Percentiles rank a stretch among this genome's conserved stretches.
phyloP scores from a whole-genome alignment of 2,888 invertebrate species.

The Volucella bombylans region DNA sequence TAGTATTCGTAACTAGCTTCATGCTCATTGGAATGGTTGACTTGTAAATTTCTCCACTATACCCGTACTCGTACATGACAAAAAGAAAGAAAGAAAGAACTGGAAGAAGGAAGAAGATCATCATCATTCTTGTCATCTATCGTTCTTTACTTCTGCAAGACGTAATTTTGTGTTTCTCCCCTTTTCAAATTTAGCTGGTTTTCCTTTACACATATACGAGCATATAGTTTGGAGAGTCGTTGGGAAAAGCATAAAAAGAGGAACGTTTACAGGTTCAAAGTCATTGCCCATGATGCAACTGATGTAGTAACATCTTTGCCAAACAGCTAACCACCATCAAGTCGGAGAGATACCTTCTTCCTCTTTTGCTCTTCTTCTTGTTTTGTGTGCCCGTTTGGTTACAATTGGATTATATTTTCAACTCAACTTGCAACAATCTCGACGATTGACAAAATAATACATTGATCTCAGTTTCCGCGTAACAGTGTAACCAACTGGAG shows the following conservation, averaged over 20 bases:
- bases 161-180: constrained; percentile 64
- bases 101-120: constrained; percentile 45
- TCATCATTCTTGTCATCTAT: constrained; percentile 64
- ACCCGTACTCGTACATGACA: neutral
- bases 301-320: constrained; percentile 82
- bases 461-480: neutral
- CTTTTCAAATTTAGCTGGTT: constrained; percentile 55
- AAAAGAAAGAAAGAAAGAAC: constrained; percentile 50
- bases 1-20: neutral
- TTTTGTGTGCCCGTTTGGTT: constrained; percentile 37
- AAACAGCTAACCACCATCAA: constrained; percentile 40
- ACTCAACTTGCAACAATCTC: neutral
- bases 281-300: constrained; percentile 83
- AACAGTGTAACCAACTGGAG: constrained; percentile 24
- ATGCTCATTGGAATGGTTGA: constrained; percentile 68
- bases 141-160: constrained; percentile 55
- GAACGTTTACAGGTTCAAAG: constrained; percentile 82
- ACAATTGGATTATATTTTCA: constrained; percentile 41
- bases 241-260: constrained; percentile 83
- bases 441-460: constrained; percentile 9
- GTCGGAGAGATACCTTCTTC: constrained; percentile 49
- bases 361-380: constrained; percentile 54
- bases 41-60: constrained; percentile 60
- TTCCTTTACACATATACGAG: constrained; percentile 43
- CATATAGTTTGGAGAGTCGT: constrained; percentile 77